A percentile compares a stretch with the other conserved stretches of the same genome.
Evolutionary conservation across 2,888 invertebrate species (phyloP).

Genomic region (Nemurella pictetii): DNA sequence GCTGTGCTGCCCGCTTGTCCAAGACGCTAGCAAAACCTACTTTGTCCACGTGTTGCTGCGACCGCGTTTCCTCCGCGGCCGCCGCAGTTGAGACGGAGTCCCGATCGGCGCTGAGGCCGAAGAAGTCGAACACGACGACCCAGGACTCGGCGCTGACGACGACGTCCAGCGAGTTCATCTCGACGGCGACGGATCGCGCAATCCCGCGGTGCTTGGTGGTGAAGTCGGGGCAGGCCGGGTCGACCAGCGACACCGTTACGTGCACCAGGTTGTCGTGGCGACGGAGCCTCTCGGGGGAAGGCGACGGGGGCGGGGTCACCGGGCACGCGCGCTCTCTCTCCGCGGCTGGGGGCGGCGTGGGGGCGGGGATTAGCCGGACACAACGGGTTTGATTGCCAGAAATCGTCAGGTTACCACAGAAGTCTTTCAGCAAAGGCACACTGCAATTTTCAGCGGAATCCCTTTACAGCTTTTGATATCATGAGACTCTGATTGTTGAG

Average conservation of each 20-base stretch:
- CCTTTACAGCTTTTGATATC: no score
- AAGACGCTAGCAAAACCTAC: neutral
- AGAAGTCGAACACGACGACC: slow-evolving; percentile 94
- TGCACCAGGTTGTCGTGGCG: slow-evolving; percentile 70
- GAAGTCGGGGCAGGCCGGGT: slow-evolving; percentile 68
- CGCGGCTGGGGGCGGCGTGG: neutral
- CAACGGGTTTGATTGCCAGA: neutral
- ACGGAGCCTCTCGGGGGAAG: slow-evolving; percentile 49
- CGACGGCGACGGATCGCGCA: slow-evolving; percentile 68
- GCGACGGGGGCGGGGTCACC: slow-evolving; percentile 55
- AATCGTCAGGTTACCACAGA: no score
- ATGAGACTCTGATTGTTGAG: no score
- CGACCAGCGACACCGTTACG: slow-evolving; percentile 67
- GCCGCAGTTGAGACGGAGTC: neutral
- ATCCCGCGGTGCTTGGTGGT: slow-evolving; percentile 64
- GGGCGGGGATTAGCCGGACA: neutral
- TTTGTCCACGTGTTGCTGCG: no score
- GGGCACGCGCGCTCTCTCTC: slow-evolving; percentile 48
- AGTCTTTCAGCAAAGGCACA: no score
- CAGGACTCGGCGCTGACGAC: slow-evolving; percentile 92
- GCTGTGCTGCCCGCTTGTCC: neutral
- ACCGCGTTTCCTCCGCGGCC: neutral
- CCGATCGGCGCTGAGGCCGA: slow-evolving; percentile 61
- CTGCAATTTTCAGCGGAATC: no score
- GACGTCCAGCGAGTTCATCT: slow-evolving; percentile 89